Conservation (phyloP, 2,113 vertebrate genomes). For the Peucedramus taeniatus region DNA sequence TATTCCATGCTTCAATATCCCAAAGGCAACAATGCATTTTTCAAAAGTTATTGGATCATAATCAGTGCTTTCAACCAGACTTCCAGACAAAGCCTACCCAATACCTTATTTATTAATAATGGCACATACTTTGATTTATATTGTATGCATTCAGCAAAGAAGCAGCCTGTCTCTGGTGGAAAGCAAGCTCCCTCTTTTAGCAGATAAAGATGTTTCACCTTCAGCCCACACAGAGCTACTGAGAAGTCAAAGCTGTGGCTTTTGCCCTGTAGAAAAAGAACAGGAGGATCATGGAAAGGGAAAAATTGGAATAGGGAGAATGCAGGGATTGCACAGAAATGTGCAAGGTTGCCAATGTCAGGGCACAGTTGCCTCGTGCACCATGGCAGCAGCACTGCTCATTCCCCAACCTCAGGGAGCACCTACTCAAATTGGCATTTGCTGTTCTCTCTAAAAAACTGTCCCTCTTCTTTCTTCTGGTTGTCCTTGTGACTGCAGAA, state of each 20-base stretch:
- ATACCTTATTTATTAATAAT: conserved; percentile 63
- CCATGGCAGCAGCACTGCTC: not conserved
- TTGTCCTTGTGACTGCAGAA: not conserved
- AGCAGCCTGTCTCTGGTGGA: not conserved
- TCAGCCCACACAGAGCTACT: not conserved
- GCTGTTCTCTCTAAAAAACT: not conserved
- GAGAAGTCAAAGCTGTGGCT: not conserved
- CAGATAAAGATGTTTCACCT: conserved; percentile 36
- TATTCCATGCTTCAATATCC: conserved; percentile 38
- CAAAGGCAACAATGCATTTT: conserved; percentile 52
- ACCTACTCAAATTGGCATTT: rapidly evolving
- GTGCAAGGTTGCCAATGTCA: rapidly evolving
- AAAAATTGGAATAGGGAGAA: rapidly evolving
- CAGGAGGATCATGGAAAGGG: not conserved
- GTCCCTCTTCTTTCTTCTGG: not conserved
- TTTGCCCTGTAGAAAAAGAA: not conserved
- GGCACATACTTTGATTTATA: conserved; percentile 67
- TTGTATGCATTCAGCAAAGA: conserved; percentile 55
- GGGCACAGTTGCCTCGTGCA: not conserved
- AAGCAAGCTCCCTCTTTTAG: conserved; percentile 17
- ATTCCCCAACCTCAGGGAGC: not conserved
- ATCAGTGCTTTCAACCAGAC: conserved; percentile 56
- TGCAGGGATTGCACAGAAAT: not conserved
- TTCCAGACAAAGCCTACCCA: conserved; percentile 49
- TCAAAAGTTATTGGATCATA: conserved; percentile 31